These are phyloP conservation scores for Papilio helenus DNA, from an alignment of 1,140 invertebrate genomes.

Conservation along the genomic window DNA sequence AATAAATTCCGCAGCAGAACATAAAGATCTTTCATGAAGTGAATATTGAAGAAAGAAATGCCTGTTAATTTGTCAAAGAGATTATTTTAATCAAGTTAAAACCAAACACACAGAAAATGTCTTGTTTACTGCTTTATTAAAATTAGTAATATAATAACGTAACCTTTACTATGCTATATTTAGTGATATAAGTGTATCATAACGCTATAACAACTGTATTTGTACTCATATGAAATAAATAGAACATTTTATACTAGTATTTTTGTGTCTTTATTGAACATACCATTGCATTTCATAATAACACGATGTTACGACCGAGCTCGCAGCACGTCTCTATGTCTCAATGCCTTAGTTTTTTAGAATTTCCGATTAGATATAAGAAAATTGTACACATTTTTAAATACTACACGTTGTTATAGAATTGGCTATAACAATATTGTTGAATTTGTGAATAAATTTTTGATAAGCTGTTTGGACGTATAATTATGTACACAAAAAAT, in stretches of 20 bases:
- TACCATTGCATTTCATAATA: neutral
- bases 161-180: neutral
- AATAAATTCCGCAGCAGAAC: constrained; percentile 43
- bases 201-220: too few species aligned
- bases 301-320: neutral
- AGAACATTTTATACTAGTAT: neutral
- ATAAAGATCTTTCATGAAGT: neutral
- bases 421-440: neutral
- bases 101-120: too few species aligned
- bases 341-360: neutral
- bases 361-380: neutral
- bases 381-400: neutral
- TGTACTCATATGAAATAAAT: neutral
- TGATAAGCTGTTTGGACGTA: too few species aligned
- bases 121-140: too few species aligned
- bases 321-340: neutral
- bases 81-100: too few species aligned
- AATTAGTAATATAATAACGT: too few species aligned
- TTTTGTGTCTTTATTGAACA: neutral
- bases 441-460: too few species aligned
- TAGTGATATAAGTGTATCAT: neutral
- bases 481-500: too few species aligned
- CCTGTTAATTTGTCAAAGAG: too few species aligned
- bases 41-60: neutral
- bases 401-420: neutral